A percentile compares a stretch with the other conserved stretches of the same genome.
phyloP scores from a whole-genome alignment of 2,888 invertebrate species.

The Neoitamus cyanurus region DNA sequence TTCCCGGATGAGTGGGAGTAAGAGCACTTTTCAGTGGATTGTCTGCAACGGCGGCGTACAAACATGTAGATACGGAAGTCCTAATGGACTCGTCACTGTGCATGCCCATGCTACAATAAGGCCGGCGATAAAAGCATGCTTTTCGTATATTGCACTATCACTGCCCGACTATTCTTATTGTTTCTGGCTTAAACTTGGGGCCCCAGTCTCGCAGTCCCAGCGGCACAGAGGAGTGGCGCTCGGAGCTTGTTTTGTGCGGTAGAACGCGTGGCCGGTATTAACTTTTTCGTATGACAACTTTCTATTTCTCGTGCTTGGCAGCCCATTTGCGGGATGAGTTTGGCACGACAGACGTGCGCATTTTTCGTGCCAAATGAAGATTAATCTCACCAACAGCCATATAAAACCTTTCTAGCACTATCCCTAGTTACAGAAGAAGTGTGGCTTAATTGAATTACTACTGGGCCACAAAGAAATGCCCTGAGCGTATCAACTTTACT shows the following conservation, averaged over 20 bases:
- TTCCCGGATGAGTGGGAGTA: not conserved
- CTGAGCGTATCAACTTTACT: not conserved
- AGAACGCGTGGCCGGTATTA: not conserved
- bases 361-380: not conserved
- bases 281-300: not conserved
- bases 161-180: not conserved
- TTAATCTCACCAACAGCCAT: not conserved
- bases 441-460: not conserved
- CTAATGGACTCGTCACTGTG: not conserved
- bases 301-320: not conserved
- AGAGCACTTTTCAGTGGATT: not conserved
- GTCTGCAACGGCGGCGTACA: not conserved
- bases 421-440: not conserved
- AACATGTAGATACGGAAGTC: not conserved
- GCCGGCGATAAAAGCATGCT: not conserved
- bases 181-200: not conserved
- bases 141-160: not conserved
- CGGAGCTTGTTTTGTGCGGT: not conserved
- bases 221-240: not conserved
- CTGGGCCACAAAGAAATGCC: not conserved
- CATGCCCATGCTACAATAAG: not conserved
- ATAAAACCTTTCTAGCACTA: not conserved
- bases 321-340: not conserved
- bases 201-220: not conserved
- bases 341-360: not conserved